Evolutionary conservation across 2,113 vertebrate species (phyloP).

Genomic region (Saccopteryx leptura): DNA sequence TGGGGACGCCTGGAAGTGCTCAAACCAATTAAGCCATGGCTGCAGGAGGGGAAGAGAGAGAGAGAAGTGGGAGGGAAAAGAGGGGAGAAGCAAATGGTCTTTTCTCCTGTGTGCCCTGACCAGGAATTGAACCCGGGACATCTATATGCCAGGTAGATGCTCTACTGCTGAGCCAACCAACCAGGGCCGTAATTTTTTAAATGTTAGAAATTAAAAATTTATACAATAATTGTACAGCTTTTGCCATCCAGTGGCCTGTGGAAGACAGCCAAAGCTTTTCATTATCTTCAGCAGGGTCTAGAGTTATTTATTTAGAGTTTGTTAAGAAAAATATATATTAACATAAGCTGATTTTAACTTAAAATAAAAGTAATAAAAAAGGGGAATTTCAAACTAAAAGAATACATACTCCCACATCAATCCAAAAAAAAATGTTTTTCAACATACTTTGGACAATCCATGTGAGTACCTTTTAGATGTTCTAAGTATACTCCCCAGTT

Average conservation of each 20-base stretch:
- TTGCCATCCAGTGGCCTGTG: neutral
- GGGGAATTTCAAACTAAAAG: neutral
- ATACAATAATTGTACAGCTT: neutral
- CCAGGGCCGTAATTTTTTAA: neutral
- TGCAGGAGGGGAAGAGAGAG: no score
- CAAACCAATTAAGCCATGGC: no score
- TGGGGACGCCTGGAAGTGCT: no score
- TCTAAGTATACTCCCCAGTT: neutral
- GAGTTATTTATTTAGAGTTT: neutral
- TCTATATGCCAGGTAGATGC: no score
- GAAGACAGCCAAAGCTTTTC: neutral
- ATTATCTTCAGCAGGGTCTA: neutral
- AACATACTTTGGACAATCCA: neutral
- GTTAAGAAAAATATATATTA: neutral
- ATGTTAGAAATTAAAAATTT: neutral
- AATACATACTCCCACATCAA: neutral
- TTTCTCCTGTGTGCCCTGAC: no score
- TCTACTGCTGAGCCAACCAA: no score
- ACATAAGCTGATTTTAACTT: constrained; percentile 24
- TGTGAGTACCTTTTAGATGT: neutral
- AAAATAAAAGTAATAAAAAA: constrained; percentile 19
- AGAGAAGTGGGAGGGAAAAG: no score
- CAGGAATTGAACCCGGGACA: no score
- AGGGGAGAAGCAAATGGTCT: no score
- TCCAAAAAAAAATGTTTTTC: neutral